Evolutionary conservation across 2,888 invertebrate species (phyloP).

Genomic region (Ctenicera cuprea): DNA sequence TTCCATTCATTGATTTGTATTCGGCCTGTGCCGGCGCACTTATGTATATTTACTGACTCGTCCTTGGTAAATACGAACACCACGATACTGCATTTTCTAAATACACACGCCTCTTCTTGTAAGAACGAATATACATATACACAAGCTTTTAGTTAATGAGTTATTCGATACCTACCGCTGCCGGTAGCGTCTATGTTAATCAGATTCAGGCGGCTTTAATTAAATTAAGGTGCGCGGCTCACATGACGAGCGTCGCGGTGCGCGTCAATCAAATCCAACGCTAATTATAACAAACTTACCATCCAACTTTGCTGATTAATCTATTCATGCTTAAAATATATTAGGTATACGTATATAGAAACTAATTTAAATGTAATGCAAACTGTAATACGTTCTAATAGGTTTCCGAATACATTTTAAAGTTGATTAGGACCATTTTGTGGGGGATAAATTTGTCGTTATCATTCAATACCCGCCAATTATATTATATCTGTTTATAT

Average conservation of each 20-base stretch:
- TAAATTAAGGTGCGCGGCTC: slow-evolving; percentile 58
- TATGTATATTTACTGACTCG: slow-evolving; percentile 66
- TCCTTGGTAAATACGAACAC: slow-evolving; percentile 52
- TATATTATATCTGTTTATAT: too few species aligned
- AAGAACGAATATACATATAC: slow-evolving; percentile 26
- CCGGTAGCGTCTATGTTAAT: slow-evolving; percentile 49
- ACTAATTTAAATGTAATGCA: slow-evolving; percentile 45
- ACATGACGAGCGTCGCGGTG: slow-evolving; percentile 53
- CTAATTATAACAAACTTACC: slow-evolving; percentile 59
- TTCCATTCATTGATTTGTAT: slow-evolving; percentile 73
- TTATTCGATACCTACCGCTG: slow-evolving; percentile 43
- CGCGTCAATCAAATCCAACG: slow-evolving; percentile 58
- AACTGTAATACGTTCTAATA: slow-evolving; percentile 12
- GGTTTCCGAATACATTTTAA: slow-evolving; percentile 16
- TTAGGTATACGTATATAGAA: slow-evolving; percentile 52
- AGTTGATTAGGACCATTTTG: neutral
- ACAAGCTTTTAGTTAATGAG: slow-evolving; percentile 42
- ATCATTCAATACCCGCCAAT: too few species aligned
- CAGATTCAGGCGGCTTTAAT: slow-evolving; percentile 55
- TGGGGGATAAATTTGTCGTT: too few species aligned
- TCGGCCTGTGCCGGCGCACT: slow-evolving; percentile 66
- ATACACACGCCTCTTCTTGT: slow-evolving; percentile 34
- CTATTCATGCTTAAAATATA: slow-evolving; percentile 52
- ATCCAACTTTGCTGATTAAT: slow-evolving; percentile 56
- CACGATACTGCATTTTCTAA: slow-evolving; percentile 45